Evolutionary conservation across 35 echinoderm and acorn worm genomes (phyloP).

Genomic region (Nesometra sesokonis): DNA sequence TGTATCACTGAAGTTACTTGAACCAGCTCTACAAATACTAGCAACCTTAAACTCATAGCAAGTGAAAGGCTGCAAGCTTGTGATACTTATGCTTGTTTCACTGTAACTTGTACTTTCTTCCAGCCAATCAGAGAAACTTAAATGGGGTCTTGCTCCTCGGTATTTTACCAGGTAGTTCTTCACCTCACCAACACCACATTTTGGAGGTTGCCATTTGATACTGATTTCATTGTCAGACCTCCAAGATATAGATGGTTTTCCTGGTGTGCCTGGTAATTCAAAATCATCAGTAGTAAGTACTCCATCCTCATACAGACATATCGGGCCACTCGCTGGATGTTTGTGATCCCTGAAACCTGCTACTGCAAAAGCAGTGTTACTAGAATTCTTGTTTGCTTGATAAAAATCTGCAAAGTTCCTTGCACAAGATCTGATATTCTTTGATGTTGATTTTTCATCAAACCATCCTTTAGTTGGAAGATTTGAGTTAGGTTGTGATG

Average conservation of each 20-base stretch:
- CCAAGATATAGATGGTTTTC: background rate
- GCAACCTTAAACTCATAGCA: background rate
- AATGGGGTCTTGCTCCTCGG: background rate
- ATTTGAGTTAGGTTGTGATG: background rate
- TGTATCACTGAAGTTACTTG: too few species aligned
- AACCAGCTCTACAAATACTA: constrained; percentile 1
- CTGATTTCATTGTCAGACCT: background rate
- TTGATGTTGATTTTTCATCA: background rate
- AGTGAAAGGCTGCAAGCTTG: too few species aligned
- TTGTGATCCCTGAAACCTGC: constrained; percentile 1
- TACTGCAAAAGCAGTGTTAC: constrained; percentile 1
- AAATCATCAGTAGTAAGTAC: background rate
- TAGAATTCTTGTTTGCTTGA: background rate
- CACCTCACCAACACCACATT: constrained; percentile 1
- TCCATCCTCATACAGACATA: background rate
- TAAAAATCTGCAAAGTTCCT: background rate
- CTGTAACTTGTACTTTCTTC: background rate
- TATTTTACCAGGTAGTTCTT: background rate
- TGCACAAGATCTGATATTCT: background rate
- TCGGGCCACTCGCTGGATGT: background rate
- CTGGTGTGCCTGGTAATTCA: constrained; percentile 1
- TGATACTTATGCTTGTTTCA: background rate
- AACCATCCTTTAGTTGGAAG: background rate
- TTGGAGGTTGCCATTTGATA: background rate
- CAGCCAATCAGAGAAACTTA: background rate